A percentile compares a stretch with the other conserved stretches of the same genome.
These are phyloP conservation scores for Halcyon malimbica DNA, from an alignment of 2,113 vertebrate genomes.

Conservation along the genomic window DNA sequence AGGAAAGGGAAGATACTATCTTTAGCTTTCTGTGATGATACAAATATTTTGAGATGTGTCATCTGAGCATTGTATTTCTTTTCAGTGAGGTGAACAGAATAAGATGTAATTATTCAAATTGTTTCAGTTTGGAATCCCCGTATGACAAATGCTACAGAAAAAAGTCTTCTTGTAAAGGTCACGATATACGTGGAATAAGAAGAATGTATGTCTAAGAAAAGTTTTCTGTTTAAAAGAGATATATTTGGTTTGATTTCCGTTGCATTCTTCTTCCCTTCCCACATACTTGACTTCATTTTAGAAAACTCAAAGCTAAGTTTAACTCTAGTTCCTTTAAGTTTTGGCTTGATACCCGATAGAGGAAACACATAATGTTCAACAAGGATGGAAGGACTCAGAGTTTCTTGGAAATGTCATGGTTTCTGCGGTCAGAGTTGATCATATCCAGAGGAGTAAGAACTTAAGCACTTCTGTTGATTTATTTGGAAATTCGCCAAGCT, in stretches of 20 bases:
- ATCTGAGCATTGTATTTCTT: not conserved
- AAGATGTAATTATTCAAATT: not conserved
- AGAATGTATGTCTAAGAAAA: not conserved
- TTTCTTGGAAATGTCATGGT: not conserved
- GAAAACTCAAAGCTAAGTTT: not conserved
- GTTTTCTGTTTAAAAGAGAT: not conserved
- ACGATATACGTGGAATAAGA: not conserved
- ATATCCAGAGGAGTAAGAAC: not conserved
- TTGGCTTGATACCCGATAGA: not conserved
- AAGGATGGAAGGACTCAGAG: not conserved
- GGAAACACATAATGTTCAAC: not conserved
- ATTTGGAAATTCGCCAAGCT: not conserved
- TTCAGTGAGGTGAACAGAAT: not conserved
- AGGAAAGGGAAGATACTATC: not conserved
- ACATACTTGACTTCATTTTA: not conserved
- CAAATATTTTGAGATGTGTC: conserved; percentile 16
- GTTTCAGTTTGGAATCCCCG: not conserved
- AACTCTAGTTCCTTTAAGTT: not conserved
- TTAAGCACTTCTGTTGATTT: not conserved
- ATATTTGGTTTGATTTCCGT: not conserved
- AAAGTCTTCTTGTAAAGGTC: not conserved
- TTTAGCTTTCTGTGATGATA: not conserved
- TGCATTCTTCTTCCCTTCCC: not conserved
- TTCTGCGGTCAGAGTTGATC: not conserved
- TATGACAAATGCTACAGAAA: not conserved